phyloP scores from a whole-genome alignment of 2,113 vertebrate species.

The Sturnira hondurensis region DNA sequence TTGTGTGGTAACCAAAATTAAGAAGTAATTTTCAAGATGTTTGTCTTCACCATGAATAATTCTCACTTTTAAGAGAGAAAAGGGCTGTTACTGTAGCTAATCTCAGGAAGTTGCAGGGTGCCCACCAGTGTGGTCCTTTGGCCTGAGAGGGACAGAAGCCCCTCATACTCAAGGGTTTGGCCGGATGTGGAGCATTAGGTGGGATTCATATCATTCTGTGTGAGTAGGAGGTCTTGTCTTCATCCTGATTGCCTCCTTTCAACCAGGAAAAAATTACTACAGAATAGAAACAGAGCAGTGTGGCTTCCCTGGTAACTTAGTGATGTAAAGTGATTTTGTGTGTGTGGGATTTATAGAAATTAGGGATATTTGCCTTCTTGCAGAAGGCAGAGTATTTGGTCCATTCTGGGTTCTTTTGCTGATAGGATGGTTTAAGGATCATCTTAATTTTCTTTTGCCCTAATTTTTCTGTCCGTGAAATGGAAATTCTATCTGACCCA shows the following conservation, averaged over 20 bases:
- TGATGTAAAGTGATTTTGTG: background rate
- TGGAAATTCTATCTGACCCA: background rate
- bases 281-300: background rate
- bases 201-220: background rate
- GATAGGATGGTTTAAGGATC: background rate
- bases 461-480: slow-evolving; percentile 21
- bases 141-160: background rate
- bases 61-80: background rate
- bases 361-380: background rate
- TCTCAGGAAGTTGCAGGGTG: background rate
- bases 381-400: background rate
- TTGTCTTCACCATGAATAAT: background rate
- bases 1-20: background rate
- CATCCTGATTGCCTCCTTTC: background rate
- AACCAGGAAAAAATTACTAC: background rate
- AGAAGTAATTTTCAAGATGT: background rate
- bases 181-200: background rate
- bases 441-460: background rate
- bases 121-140: background rate
- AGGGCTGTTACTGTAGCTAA: background rate
- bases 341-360: background rate
- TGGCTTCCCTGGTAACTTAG: background rate
- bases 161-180: background rate
- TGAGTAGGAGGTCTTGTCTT: background rate
- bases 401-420: background rate